A percentile compares a stretch with the other conserved stretches of the same genome.
These are phyloP conservation scores for Beris morrisii DNA, from an alignment of 2,888 invertebrate genomes.

Conservation along the genomic window DNA sequence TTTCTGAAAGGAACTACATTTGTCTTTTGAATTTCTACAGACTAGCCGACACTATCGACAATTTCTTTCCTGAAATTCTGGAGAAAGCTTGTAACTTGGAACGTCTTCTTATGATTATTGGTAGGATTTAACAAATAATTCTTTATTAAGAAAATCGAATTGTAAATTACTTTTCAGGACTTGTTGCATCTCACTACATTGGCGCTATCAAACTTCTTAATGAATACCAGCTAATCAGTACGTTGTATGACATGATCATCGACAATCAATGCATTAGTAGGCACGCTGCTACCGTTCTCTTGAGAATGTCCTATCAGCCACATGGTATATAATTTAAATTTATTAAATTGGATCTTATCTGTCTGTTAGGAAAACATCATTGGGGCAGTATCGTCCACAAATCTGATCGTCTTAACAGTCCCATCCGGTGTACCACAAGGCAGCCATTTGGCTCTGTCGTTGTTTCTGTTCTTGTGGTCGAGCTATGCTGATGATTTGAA, in stretches of 20 bases:
- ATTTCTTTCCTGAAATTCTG: constrained; percentile 1
- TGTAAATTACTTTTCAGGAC: constrained; percentile 4
- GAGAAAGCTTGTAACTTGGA: background rate
- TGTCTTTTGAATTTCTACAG: constrained; percentile 17
- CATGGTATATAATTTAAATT: constrained; percentile 8
- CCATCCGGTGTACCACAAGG: too few species aligned
- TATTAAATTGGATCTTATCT: background rate
- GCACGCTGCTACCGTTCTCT: constrained; percentile 4
- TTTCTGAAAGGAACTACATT: background rate
- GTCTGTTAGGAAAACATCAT: background rate
- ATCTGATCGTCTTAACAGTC: too few species aligned
- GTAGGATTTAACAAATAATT: background rate
- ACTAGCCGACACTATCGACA: constrained; percentile 17
- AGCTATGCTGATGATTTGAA: too few species aligned
- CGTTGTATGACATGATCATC: constrained; percentile 26
- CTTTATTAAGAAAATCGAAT: background rate
- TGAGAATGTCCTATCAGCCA: constrained; percentile 17
- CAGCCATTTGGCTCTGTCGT: too few species aligned
- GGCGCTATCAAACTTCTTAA: constrained; percentile 18
- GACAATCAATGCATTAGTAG: constrained; percentile 12
- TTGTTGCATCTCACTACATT: constrained; percentile 14
- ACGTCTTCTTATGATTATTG: constrained; percentile 27
- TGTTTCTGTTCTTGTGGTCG: too few species aligned
- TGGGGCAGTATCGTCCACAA: too few species aligned
- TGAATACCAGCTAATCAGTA: constrained; percentile 22